These are phyloP conservation scores for Ormia ochracea DNA, from an alignment of 2,888 invertebrate genomes.

Conservation along the genomic window DNA sequence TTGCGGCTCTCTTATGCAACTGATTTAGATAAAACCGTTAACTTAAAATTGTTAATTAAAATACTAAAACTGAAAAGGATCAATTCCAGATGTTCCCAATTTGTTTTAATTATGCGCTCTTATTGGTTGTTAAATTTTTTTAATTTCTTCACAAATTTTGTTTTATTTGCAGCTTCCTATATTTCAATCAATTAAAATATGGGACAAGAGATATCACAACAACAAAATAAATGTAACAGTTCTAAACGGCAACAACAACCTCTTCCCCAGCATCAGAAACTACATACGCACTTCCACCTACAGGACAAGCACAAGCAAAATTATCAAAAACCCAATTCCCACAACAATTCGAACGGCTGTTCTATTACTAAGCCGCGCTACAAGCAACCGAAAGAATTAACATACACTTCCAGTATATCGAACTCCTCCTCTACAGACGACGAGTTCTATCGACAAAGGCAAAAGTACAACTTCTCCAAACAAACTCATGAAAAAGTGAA, in stretches of 20 bases:
- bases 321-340: constrained; percentile 46
- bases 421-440: constrained; percentile 68
- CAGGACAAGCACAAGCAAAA: constrained; percentile 62
- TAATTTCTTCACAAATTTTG: not conserved
- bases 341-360: constrained; percentile 35
- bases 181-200: constrained; percentile 73
- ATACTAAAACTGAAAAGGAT: no score
- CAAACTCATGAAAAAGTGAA: constrained; percentile 71
- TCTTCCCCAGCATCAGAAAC: constrained; percentile 57
- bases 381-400: constrained; percentile 64
- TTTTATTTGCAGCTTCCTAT: constrained; percentile 66
- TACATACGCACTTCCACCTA: constrained; percentile 54
- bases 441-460: constrained; percentile 69
- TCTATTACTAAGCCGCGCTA: constrained; percentile 60
- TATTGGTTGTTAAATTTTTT: no score
- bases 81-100: no score
- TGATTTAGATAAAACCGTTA: no score
- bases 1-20: no score
- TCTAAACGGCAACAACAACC: constrained; percentile 69
- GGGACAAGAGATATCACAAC: constrained; percentile 78
- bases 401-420: constrained; percentile 69
- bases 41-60: no score
- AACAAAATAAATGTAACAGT: constrained; percentile 71
- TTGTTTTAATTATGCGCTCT: not conserved
- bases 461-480: constrained; percentile 70